Evolutionary conservation across 2,888 invertebrate genomes (phyloP).

Genomic region (Thymelicus acteon): DNA sequence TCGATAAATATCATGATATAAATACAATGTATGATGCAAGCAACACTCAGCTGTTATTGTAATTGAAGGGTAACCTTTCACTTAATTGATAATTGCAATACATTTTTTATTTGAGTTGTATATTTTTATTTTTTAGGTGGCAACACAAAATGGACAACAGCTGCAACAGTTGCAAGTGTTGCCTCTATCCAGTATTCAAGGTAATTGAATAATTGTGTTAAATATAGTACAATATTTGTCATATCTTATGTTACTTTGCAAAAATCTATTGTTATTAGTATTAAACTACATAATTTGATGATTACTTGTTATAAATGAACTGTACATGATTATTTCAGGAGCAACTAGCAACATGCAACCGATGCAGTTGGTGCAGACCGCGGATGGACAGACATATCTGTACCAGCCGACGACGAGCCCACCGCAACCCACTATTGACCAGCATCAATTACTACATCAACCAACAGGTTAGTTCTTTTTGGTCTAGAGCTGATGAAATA

Average conservation of each 20-base stretch:
- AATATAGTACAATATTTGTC: background rate
- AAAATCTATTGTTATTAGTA: no score
- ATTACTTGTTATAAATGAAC: no score
- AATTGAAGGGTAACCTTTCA: no score
- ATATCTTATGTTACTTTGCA: no score
- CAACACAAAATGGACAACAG: constrained; percentile 86
- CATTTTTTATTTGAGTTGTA: no score
- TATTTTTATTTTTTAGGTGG: constrained; percentile 71
- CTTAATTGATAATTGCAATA: no score
- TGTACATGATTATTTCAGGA: constrained; percentile 44
- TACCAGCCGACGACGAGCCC: constrained; percentile 89
- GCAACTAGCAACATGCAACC: constrained; percentile 90
- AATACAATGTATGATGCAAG: no score
- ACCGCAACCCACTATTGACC: constrained; percentile 69
- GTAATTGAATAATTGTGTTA: constrained; percentile 57
- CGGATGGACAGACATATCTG: constrained; percentile 96
- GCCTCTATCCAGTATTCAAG: constrained; percentile 88
- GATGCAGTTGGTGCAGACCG: constrained; percentile 94
- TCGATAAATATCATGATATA: no score
- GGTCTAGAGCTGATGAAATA: background rate
- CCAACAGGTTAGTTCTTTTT: constrained; percentile 70
- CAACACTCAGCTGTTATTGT: no score
- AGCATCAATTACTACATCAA: constrained; percentile 77
- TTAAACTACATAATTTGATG: no score
- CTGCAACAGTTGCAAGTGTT: constrained; percentile 90